phyloP scores from a whole-genome alignment of 2,888 invertebrate species.

The Cheilosia impressa region DNA sequence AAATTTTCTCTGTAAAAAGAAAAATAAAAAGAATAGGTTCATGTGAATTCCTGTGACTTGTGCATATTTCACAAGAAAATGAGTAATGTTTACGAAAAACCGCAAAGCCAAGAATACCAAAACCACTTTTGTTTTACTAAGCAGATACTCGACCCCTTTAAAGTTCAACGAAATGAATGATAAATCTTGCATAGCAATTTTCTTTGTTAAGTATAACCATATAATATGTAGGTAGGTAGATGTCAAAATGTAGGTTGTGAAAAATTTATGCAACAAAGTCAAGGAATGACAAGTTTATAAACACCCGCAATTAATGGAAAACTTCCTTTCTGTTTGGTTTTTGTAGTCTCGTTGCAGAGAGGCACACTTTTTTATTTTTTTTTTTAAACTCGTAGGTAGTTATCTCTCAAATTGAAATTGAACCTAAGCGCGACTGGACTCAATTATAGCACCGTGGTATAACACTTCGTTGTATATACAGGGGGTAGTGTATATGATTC shows the following conservation, averaged over 20 bases:
- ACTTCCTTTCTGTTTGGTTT: conserved; percentile 23
- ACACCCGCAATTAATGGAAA: conserved; percentile 38
- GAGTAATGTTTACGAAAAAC: conserved; percentile 17
- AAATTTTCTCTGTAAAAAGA: conserved; percentile 51
- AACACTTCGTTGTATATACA: conserved; percentile 48
- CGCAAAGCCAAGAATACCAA: neutral
- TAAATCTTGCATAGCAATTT: conserved; percentile 9
- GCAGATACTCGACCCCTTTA: neutral
- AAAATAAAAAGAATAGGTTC: neutral
- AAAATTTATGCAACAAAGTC: conserved; percentile 20
- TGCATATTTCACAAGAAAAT: conserved; percentile 6
- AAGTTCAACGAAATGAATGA: conserved; percentile 8
- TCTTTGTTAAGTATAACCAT: neutral
- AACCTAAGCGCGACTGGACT: conserved; percentile 65
- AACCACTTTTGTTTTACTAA: neutral
- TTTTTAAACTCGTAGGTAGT: conserved; percentile 20
- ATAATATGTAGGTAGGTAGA: no score
- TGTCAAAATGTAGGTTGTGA: neutral
- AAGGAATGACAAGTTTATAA: conserved; percentile 19
- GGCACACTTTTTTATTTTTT: conserved; percentile 17
- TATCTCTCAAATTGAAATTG: conserved; percentile 26
- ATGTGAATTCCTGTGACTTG: conserved; percentile 4
- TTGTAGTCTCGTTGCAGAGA: conserved; percentile 16
- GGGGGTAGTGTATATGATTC: conserved; percentile 20
- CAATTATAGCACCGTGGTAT: conserved; percentile 60